Conservation (phyloP, 2,888 invertebrate genomes). For the Pemphredon lugubris region DNA sequence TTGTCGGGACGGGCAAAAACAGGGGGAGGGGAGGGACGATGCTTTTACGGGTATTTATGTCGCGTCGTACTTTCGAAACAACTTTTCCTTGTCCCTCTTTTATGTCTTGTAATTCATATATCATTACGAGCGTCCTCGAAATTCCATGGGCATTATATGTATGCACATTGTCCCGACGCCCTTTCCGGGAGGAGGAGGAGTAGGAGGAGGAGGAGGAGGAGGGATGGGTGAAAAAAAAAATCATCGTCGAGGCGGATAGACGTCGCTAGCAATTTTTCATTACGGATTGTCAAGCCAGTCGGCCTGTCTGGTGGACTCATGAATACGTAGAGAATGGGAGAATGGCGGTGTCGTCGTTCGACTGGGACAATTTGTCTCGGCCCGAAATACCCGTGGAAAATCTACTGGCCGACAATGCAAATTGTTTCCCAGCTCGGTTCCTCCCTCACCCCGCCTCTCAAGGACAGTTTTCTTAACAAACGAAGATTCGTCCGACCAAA, state of each 20-base stretch:
- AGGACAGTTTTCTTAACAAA: slow-evolving; percentile 18
- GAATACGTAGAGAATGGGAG: slow-evolving; percentile 18
- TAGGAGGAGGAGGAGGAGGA: too few species aligned
- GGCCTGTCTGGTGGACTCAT: slow-evolving; percentile 26
- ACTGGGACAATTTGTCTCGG: slow-evolving; percentile 33
- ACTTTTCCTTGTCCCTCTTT: neutral
- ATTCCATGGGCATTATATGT: neutral
- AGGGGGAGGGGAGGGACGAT: too few species aligned
- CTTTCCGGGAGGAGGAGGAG: too few species aligned
- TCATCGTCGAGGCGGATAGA: slow-evolving; percentile 18
- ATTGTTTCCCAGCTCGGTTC: slow-evolving; percentile 29
- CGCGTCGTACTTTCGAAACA: too few species aligned
- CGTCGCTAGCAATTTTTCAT: slow-evolving; percentile 36
- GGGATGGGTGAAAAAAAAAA: too few species aligned
- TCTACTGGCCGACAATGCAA: slow-evolving; percentile 25
- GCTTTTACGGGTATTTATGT: too few species aligned
- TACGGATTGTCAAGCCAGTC: slow-evolving; percentile 22
- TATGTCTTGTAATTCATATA: slow-evolving; percentile 2
- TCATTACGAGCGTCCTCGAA: neutral
- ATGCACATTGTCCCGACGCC: slow-evolving; percentile 13
- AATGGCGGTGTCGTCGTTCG: slow-evolving; percentile 15
- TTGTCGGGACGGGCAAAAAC: too few species aligned
- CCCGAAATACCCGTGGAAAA: slow-evolving; percentile 18
- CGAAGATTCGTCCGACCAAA: neutral
- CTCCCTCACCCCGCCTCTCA: neutral